Percentiles rank a stretch among this genome's conserved stretches.
phyloP scores from a whole-genome alignment of 2,888 invertebrate species.

The Epinotia nisella region DNA sequence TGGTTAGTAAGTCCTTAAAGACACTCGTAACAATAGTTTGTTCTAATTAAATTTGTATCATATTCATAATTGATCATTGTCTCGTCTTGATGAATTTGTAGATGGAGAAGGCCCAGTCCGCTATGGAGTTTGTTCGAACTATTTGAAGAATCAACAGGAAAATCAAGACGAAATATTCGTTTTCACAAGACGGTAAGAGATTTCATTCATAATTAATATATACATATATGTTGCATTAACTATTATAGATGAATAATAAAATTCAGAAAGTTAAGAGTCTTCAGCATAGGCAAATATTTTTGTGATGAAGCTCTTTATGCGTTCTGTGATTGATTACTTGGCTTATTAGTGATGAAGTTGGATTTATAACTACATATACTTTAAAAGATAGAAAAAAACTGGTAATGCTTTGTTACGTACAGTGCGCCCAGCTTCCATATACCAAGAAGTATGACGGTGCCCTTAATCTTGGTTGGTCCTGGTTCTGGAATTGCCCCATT shows the following conservation, averaged over 20 bases:
- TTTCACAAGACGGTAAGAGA: slow-evolving; percentile 90
- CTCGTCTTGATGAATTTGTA: slow-evolving; percentile 56
- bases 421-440: slow-evolving; percentile 94
- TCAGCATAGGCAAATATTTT: too few species aligned
- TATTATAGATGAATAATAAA: background rate
- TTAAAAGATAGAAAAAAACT: too few species aligned
- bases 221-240: background rate
- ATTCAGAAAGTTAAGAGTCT: background rate
- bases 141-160: slow-evolving; percentile 88
- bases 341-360: too few species aligned
- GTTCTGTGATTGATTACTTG: too few species aligned
- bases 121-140: slow-evolving; percentile 97
- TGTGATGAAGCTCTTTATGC: too few species aligned
- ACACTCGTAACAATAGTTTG: background rate
- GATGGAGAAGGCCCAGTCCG: slow-evolving; percentile 92
- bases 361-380: too few species aligned
- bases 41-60: background rate
- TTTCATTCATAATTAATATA: slow-evolving; percentile 1
- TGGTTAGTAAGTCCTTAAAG: slow-evolving; percentile 78
- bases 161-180: slow-evolving; percentile 87
- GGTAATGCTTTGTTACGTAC: slow-evolving; percentile 53
- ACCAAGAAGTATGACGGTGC: slow-evolving; percentile 89
- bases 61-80: background rate
- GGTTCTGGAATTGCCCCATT: slow-evolving; percentile 98
- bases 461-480: slow-evolving; percentile 94